Evolutionary conservation across 1,140 invertebrate genomes (phyloP).

Genomic region (Hyposmocoma kahamanoa): DNA sequence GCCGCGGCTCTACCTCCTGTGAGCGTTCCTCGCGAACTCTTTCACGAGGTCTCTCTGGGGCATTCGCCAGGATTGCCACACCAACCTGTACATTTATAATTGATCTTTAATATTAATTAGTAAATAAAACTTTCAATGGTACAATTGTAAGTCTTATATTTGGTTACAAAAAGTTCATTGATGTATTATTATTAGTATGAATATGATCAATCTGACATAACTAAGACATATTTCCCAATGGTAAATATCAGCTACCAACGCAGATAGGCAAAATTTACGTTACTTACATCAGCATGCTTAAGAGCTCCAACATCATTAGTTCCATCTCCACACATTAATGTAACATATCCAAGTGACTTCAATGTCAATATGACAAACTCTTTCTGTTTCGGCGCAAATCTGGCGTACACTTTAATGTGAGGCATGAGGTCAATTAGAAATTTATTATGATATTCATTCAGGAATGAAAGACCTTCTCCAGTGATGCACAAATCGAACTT

Average conservation of each 20-base stretch:
- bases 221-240: too few species aligned
- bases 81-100: constrained; percentile 72
- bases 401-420: constrained; percentile 91
- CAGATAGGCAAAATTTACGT: too few species aligned
- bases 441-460: constrained; percentile 78
- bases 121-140: too few species aligned
- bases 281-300: constrained; percentile 97
- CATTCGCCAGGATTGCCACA: constrained; percentile 92
- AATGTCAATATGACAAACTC: constrained; percentile 94
- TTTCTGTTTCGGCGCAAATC: constrained; percentile 97
- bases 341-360: constrained; percentile 90
- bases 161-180: too few species aligned
- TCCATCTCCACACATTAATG: constrained; percentile 99
- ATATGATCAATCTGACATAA: too few species aligned
- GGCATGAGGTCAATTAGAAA: constrained; percentile 86
- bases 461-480: constrained; percentile 88
- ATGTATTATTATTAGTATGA: too few species aligned
- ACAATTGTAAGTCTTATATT: too few species aligned
- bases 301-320: constrained; percentile 99
- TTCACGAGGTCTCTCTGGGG: constrained; percentile 77
- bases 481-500: constrained; percentile 95
- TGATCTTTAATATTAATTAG: too few species aligned
- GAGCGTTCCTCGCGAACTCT: constrained; percentile 36
- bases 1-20: constrained; percentile 33
- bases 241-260: too few species aligned